Evolutionary conservation across 92 coral and sea anemone species (phyloP).

Genomic region (Palythoa grandis): DNA sequence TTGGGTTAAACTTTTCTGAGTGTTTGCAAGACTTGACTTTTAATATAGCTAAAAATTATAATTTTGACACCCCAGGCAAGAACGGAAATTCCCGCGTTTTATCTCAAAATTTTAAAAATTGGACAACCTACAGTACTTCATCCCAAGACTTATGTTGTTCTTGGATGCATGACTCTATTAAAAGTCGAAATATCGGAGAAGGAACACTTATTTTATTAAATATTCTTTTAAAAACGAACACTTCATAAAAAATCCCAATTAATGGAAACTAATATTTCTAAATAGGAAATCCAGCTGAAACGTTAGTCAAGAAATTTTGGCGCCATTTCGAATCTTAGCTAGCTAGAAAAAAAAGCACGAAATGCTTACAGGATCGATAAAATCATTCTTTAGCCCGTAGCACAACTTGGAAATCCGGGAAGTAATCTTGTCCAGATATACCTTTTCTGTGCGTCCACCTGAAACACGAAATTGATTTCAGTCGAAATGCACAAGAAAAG

Average conservation of each 20-base stretch:
- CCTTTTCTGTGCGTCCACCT: slow-evolving; percentile 84
- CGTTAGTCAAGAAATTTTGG: slow-evolving; percentile 46
- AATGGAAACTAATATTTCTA: background rate
- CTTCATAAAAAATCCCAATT: background rate
- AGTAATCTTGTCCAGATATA: slow-evolving; percentile 87
- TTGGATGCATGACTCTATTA: too few species aligned
- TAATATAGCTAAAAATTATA: too few species aligned
- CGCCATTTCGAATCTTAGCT: slow-evolving; percentile 39
- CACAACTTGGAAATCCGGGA: slow-evolving; percentile 83
- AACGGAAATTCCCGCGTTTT: too few species aligned
- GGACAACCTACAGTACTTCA: too few species aligned
- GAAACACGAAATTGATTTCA: slow-evolving; percentile 29
- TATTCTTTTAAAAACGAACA: background rate
- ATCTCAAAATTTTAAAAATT: too few species aligned
- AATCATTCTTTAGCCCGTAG: slow-evolving; percentile 88
- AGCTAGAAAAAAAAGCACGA: background rate
- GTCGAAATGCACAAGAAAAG: background rate
- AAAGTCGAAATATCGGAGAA: background rate
- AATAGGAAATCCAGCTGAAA: slow-evolving; percentile 13
- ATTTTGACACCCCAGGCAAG: too few species aligned
- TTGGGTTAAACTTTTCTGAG: too few species aligned
- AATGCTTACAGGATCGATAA: slow-evolving; percentile 86
- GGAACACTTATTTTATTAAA: too few species aligned
- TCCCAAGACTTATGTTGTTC: too few species aligned
- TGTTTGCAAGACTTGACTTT: too few species aligned